Percentiles rank a stretch among this genome's conserved stretches.
These are phyloP conservation scores for Alexandromys fortis DNA, from an alignment of 2,113 vertebrate species.

Conservation along the genomic window DNA sequence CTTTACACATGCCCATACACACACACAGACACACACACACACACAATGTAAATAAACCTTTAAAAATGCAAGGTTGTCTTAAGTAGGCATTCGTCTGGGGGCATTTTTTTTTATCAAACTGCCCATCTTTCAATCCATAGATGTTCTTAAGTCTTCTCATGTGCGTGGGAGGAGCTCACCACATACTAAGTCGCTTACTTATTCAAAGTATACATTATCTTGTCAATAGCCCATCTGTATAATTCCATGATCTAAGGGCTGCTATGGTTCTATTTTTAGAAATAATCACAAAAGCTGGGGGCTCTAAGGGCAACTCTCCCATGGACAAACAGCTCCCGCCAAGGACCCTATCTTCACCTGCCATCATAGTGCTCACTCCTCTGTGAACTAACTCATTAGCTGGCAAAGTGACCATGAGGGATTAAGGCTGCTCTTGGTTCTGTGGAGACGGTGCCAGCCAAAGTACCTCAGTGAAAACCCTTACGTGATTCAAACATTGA, in stretches of 20 bases:
- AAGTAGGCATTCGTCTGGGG: background rate
- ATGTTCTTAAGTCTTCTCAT: accelerated
- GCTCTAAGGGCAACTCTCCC: too few species aligned
- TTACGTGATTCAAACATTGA: background rate
- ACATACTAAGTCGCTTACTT: background rate
- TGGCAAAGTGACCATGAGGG: background rate
- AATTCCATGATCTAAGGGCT: background rate
- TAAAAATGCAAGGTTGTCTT: background rate
- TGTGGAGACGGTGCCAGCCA: background rate
- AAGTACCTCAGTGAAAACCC: background rate
- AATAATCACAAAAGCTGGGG: background rate
- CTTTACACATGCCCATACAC: too few species aligned
- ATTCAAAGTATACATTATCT: background rate
- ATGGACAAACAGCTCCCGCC: background rate
- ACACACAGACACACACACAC: background rate
- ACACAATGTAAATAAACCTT: background rate
- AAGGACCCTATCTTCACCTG: too few species aligned
- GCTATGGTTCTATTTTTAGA: background rate
- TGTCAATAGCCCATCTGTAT: background rate
- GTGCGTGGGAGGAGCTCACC: too few species aligned
- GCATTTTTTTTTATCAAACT: background rate
- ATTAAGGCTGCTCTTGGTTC: background rate
- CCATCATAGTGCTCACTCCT: too few species aligned
- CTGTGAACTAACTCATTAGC: background rate
- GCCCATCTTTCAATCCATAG: too few species aligned